phyloP scores from a whole-genome alignment of 2,888 invertebrate species.

The Acronicta leporina region DNA sequence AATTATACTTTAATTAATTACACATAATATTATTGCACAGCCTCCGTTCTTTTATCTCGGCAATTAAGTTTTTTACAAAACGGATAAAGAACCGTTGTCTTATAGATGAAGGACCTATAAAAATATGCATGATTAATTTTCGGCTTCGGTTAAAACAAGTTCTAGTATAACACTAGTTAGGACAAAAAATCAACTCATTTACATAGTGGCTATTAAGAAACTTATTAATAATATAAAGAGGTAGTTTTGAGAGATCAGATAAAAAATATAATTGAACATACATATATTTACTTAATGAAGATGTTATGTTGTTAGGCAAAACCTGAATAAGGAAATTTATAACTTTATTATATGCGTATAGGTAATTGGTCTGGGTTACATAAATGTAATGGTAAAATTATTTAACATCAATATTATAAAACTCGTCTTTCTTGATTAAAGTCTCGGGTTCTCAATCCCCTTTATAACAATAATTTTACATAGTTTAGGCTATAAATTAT shows the following conservation, averaged over 20 bases:
- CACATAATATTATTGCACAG: too few species aligned
- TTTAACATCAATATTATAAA: neutral
- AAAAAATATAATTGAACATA: slow-evolving; percentile 8
- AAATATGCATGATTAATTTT: neutral
- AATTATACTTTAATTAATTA: too few species aligned
- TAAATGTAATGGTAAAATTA: neutral
- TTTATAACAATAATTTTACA: too few species aligned
- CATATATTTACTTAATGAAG: neutral
- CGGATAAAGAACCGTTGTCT: too few species aligned
- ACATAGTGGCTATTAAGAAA: neutral
- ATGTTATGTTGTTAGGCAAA: slow-evolving; percentile 13
- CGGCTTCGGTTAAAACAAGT: neutral
- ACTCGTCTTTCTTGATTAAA: slow-evolving; percentile 1
- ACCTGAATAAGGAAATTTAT: slow-evolving; percentile 29
- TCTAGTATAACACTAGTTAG: neutral
- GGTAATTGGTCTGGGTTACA: neutral
- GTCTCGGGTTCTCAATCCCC: neutral
- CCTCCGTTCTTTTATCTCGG: too few species aligned
- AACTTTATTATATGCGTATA: neutral
- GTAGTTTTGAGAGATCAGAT: neutral
- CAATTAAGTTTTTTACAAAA: too few species aligned
- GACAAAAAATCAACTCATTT: neutral
- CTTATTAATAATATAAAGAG: neutral
- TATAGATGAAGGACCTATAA: neutral
- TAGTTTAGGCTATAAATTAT: too few species aligned